A percentile compares a stretch with the other conserved stretches of the same genome.
Evolutionary conservation across 2,113 vertebrate species (phyloP).

Genomic region (Barbus barbus): DNA sequence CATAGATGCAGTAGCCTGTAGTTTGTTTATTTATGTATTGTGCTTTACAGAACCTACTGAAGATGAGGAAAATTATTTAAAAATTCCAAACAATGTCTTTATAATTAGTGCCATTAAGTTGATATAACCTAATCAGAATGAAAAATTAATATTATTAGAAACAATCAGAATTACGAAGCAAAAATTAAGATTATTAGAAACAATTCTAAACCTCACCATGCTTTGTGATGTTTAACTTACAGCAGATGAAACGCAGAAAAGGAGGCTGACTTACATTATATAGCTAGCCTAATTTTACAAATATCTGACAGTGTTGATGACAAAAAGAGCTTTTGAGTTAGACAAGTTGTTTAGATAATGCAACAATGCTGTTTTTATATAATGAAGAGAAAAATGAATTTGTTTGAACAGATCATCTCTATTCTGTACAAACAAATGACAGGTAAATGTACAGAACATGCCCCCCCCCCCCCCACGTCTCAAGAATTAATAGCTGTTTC

Average conservation of each 20-base stretch:
- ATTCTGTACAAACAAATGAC: not conserved
- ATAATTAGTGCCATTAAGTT: not conserved
- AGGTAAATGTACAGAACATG: too few relatives aligned
- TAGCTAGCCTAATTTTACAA: not conserved
- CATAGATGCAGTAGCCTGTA: not conserved
- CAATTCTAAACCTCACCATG: not conserved
- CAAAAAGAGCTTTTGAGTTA: not conserved
- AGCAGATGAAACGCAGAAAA: not conserved
- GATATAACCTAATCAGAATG: not conserved
- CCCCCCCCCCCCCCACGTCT: not conserved
- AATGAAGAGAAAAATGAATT: not conserved
- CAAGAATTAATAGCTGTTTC: not conserved
- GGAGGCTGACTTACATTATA: not conserved
- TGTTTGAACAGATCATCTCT: not conserved
- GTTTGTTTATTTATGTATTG: not conserved
- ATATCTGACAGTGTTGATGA: not conserved
- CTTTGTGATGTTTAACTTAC: not conserved
- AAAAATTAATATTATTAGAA: not conserved
- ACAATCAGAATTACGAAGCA: too few relatives aligned
- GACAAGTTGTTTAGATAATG: not conserved
- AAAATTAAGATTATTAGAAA: too few relatives aligned
- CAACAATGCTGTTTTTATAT: not conserved
- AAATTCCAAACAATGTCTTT: not conserved
- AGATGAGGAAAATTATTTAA: not conserved
- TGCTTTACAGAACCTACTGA: not conserved